Percentiles rank a stretch among this genome's conserved stretches.
Conservation (phyloP, 2,113 vertebrate genomes). For the Melanocharis versteri region DNA sequence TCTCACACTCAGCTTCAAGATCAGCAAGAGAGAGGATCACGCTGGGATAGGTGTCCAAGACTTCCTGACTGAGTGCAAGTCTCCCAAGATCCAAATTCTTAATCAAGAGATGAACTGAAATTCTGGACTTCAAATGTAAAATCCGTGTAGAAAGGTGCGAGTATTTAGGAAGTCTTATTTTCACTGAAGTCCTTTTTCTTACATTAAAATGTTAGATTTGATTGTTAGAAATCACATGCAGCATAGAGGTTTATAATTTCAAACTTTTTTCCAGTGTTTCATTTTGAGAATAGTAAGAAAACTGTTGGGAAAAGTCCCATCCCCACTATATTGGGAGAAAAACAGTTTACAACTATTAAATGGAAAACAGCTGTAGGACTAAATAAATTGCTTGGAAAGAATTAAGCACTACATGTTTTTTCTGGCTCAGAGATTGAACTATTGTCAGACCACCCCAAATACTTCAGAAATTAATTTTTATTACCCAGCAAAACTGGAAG, state of each 20-base stretch:
- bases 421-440: neutral
- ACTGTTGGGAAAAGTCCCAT: neutral
- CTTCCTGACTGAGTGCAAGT: neutral
- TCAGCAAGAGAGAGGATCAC: neutral
- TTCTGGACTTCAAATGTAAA: neutral
- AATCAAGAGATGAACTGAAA: neutral
- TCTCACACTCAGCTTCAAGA: neutral
- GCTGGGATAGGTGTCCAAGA: neutral
- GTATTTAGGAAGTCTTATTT: neutral
- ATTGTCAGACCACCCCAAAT: conserved; percentile 13
- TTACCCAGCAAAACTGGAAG: neutral
- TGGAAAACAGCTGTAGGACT: neutral
- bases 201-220: neutral
- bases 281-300: neutral
- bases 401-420: neutral
- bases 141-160: neutral
- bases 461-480: neutral
- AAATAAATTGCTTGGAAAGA: conserved; percentile 1
- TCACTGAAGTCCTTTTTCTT: neutral
- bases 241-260: neutral
- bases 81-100: neutral
- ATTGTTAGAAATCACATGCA: neutral
- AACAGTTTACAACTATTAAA: neutral
- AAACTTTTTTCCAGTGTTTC: neutral
- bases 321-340: neutral